Conservation (phyloP, 2,113 vertebrate genomes). For the Rhea pennata region DNA sequence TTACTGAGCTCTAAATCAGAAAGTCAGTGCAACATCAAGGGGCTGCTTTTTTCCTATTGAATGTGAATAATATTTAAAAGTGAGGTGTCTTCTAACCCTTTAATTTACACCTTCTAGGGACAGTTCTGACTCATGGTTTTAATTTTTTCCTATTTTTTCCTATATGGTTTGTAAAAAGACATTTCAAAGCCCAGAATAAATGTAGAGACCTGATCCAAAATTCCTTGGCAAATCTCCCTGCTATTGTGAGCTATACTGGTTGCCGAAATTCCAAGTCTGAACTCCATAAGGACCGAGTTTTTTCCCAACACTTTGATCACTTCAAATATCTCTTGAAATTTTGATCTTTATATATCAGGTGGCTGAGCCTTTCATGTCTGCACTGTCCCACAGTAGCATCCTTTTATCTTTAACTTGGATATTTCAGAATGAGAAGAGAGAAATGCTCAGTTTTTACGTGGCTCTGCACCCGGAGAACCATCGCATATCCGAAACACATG, state of each 20-base stretch:
- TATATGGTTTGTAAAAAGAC: conserved; percentile 1
- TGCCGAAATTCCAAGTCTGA: neutral
- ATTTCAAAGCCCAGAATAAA: conserved; percentile 36
- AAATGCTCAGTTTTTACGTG: fast-evolving
- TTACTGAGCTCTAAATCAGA: conserved; percentile 71
- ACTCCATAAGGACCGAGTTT: neutral
- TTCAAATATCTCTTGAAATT: neutral
- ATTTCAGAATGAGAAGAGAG: neutral
- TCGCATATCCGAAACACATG: neutral
- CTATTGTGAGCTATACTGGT: conserved; percentile 26
- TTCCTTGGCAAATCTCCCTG: conserved; percentile 21
- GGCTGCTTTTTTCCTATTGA: conserved; percentile 31
- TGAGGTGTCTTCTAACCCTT: conserved; percentile 62
- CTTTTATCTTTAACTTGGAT: neutral
- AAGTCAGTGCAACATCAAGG: conserved; percentile 56
- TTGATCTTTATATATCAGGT: neutral
- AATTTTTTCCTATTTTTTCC: conserved; percentile 31
- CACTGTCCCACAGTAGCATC: neutral
- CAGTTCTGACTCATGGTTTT: conserved; percentile 29
- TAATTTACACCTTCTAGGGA: conserved; percentile 65
- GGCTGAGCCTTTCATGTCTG: neutral
- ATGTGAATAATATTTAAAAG: conserved; percentile 56
- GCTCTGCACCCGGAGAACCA: neutral
- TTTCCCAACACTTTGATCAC: neutral
- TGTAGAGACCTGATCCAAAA: conserved; percentile 31